These are phyloP conservation scores for Kobus ellipsiprymnus DNA, from an alignment of 2,113 vertebrate genomes.

Conservation along the genomic window DNA sequence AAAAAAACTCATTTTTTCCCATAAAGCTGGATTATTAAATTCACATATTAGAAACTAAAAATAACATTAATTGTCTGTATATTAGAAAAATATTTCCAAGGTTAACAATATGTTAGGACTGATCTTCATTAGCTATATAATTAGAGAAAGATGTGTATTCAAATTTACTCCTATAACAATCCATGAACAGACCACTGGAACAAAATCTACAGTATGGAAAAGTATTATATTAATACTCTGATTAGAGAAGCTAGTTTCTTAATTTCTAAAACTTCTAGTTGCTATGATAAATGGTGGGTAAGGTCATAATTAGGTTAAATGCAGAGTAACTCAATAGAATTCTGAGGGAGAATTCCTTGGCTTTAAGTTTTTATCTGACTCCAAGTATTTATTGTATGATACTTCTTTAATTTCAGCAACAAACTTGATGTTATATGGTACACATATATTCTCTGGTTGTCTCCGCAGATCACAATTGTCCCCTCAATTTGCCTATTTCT, in stretches of 20 bases:
- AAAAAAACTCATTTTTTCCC: background rate
- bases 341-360: background rate
- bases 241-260: background rate
- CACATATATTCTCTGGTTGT: background rate
- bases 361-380: background rate
- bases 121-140: background rate
- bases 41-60: background rate
- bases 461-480: background rate
- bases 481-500: background rate
- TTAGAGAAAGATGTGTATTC: background rate
- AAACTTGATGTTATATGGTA: background rate
- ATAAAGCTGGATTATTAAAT: background rate
- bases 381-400: background rate
- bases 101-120: background rate
- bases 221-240: background rate
- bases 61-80: background rate
- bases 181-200: background rate
- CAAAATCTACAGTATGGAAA: background rate
- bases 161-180: background rate
- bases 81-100: background rate
- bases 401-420: background rate
- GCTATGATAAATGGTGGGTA: background rate
- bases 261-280: background rate
- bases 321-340: background rate
- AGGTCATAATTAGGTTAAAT: background rate